These are phyloP conservation scores for Homarus americanus DNA, from an alignment of 1,140 invertebrate genomes.

Conservation along the genomic window DNA sequence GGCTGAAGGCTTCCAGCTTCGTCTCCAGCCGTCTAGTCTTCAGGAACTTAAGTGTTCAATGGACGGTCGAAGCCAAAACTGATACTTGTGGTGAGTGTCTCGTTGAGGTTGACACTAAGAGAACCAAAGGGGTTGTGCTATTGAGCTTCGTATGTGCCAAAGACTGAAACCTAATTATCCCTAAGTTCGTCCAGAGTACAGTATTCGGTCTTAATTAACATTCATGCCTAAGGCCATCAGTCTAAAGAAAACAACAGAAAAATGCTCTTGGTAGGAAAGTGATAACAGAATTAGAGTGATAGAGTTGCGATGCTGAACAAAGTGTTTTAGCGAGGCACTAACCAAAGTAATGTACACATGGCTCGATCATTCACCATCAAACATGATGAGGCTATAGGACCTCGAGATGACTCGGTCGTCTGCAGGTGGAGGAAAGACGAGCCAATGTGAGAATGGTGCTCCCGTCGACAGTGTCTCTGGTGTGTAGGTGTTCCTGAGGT, in stretches of 20 bases:
- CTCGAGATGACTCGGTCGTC: neutral
- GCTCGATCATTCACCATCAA: neutral
- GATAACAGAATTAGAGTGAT: neutral
- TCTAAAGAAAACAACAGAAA: neutral
- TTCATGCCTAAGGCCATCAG: no score
- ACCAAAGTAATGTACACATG: neutral
- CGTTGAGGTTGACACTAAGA: neutral
- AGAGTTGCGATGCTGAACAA: neutral
- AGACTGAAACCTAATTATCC: neutral
- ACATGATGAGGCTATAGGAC: neutral
- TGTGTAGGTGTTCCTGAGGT: neutral
- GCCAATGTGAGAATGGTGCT: conserved; percentile 10
- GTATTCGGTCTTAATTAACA: no score
- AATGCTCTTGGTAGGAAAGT: neutral
- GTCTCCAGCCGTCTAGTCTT: neutral
- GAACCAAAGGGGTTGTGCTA: no score
- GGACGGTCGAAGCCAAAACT: neutral
- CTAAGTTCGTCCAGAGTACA: neutral
- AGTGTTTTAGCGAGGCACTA: neutral
- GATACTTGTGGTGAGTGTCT: neutral
- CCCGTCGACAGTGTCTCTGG: neutral
- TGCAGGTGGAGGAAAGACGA: neutral
- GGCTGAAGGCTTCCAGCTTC: conserved; percentile 9
- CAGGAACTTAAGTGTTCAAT: neutral
- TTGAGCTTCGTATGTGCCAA: neutral